A percentile compares a stretch with the other conserved stretches of the same genome.
Evolutionary conservation across 2,888 invertebrate species (phyloP).

Genomic region (Macrosoma leucophasiata): DNA sequence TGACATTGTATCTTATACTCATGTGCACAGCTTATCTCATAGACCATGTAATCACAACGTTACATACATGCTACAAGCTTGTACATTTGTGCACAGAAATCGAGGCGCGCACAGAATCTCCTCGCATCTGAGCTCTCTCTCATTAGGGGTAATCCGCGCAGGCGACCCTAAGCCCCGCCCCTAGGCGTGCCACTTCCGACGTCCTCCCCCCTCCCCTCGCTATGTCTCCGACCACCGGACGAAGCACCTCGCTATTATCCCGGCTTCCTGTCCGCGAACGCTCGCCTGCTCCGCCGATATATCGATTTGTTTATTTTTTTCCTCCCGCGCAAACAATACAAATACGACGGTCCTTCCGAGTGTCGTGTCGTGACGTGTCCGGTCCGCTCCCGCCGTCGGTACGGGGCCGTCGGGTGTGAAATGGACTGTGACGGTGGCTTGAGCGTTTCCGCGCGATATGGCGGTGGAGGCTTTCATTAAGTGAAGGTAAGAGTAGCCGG

Average conservation of each 20-base stretch:
- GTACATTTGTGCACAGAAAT: no score
- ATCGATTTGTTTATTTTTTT: conserved; percentile 74
- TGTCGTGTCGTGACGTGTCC: conserved; percentile 41
- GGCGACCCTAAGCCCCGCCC: conserved; percentile 36
- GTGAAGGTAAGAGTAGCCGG: conserved; percentile 26
- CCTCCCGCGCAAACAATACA: conserved; percentile 57
- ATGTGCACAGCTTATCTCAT: no score
- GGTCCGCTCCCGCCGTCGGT: conserved; percentile 28
- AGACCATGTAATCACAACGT: no score
- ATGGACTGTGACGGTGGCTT: conserved; percentile 31
- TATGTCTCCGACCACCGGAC: conserved; percentile 40
- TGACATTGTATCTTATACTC: no score
- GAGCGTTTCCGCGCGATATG: conserved; percentile 29
- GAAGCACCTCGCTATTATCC: conserved; percentile 66
- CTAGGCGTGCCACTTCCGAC: conserved; percentile 34
- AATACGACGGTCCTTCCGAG: conserved; percentile 53
- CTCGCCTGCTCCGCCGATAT: conserved; percentile 62
- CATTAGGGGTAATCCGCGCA: conserved; percentile 38
- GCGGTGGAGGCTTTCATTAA: conserved; percentile 15
- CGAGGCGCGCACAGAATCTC: conserved; percentile 14
- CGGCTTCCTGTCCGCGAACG: conserved; percentile 71
- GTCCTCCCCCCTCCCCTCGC: conserved; percentile 33
- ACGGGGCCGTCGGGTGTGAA: conserved; percentile 26
- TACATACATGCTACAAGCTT: no score
- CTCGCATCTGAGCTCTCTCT: no score